These are phyloP conservation scores for Cantharis nigra DNA, from an alignment of 2,888 invertebrate genomes.

Conservation along the genomic window DNA sequence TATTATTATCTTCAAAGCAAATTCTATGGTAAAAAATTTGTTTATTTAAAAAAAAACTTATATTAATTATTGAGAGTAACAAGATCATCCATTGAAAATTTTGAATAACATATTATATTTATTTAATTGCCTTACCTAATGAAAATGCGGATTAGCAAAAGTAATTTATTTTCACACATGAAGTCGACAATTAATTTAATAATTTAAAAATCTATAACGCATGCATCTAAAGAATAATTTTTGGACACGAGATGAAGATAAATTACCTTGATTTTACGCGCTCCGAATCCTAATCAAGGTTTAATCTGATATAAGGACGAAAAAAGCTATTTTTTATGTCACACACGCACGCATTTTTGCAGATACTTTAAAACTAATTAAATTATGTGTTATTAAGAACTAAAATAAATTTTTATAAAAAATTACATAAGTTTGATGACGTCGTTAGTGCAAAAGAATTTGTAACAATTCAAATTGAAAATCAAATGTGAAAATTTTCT, in stretches of 20 bases:
- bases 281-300: constrained; percentile 11
- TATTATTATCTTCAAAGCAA: neutral
- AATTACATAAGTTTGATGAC: neutral
- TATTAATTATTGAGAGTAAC: neutral
- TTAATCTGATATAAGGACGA: constrained; percentile 8
- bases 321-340: constrained; percentile 1
- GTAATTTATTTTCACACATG: neutral
- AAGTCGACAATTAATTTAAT: constrained; percentile 2
- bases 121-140: neutral
- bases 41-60: neutral
- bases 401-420: neutral
- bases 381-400: neutral
- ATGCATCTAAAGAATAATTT: constrained; percentile 5
- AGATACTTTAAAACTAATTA: constrained; percentile 1
- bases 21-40: neutral
- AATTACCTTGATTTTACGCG: constrained; percentile 6
- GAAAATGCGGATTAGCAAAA: neutral
- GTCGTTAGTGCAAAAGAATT: neutral
- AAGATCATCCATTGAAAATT: neutral
- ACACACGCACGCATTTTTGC: neutral
- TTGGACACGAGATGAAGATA: constrained; percentile 15
- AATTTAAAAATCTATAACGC: constrained; percentile 8
- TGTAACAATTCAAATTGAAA: neutral
- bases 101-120: neutral
- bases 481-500: neutral